phyloP scores from a whole-genome alignment of 2,888 invertebrate genomes.

The Protonemura montana region DNA sequence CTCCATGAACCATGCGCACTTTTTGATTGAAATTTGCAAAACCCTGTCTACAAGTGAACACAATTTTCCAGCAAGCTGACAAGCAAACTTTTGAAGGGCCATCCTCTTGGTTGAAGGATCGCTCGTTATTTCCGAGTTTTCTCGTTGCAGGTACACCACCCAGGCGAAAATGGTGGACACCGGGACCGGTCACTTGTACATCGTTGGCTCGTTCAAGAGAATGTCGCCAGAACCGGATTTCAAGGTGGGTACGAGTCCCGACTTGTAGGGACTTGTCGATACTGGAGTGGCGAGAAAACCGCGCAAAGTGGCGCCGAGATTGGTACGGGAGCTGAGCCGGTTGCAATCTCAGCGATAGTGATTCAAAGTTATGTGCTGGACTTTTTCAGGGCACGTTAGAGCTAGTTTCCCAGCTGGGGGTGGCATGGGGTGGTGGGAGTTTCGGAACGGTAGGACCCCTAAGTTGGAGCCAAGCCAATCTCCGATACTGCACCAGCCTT shows the following conservation, averaged over 20 bases:
- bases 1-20: background rate
- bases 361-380: slow-evolving; percentile 5
- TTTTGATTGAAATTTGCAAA: background rate
- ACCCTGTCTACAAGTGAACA: background rate
- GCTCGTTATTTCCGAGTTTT: slow-evolving; percentile 7
- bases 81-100: background rate
- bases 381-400: slow-evolving; percentile 7
- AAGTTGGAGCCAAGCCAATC: slow-evolving; percentile 22
- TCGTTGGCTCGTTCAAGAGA: slow-evolving; percentile 80
- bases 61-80: background rate
- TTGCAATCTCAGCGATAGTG: background rate
- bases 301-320: background rate
- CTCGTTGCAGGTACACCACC: slow-evolving; percentile 70
- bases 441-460: background rate
- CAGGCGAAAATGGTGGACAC: slow-evolving; percentile 82
- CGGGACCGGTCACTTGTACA: slow-evolving; percentile 79
- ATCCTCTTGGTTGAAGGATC: background rate
- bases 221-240: slow-evolving; percentile 76
- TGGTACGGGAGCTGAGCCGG: background rate
- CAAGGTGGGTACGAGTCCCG: slow-evolving; percentile 64
- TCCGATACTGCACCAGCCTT: slow-evolving; percentile 24
- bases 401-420: background rate
- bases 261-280: background rate
- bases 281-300: background rate
- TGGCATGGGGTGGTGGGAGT: background rate